Evolutionary conservation across 2,113 vertebrate genomes (phyloP).

Genomic region (Anas platyrhynchos): DNA sequence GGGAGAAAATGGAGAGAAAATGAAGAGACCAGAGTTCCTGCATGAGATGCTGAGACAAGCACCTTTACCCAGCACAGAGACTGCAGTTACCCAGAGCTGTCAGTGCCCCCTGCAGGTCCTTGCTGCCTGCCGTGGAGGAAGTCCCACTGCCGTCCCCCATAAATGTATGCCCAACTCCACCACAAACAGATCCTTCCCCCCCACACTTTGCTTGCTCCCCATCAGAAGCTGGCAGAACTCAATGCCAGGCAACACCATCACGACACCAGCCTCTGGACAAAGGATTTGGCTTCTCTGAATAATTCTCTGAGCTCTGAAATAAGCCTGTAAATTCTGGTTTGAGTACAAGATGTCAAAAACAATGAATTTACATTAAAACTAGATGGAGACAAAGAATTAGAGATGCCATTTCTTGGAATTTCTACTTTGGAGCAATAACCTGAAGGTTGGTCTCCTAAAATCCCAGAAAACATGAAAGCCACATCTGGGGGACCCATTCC

Average conservation of each 20-base stretch:
- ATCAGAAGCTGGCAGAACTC: background rate
- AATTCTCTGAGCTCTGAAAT: background rate
- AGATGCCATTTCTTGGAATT: background rate
- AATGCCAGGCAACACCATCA: background rate
- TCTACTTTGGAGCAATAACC: background rate
- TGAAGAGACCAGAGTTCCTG: background rate
- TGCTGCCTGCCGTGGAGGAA: accelerated
- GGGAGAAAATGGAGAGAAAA: conserved; percentile 39
- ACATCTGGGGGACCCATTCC: background rate
- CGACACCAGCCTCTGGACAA: background rate
- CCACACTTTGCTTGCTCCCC: background rate
- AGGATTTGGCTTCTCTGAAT: background rate
- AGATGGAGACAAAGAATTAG: background rate
- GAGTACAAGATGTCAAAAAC: background rate
- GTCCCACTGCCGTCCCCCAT: background rate
- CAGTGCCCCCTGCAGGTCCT: background rate
- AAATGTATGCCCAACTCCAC: background rate
- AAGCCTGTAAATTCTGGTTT: background rate
- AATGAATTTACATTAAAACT: background rate
- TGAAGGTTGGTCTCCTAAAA: background rate
- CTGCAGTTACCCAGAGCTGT: background rate
- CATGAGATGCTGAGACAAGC: background rate
- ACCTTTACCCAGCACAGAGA: background rate
- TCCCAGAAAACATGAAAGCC: background rate
- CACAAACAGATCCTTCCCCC: background rate